Base-by-base conservation (phyloP, 2,888 invertebrate genomes). In the Thymelicus lineola region DNA sequence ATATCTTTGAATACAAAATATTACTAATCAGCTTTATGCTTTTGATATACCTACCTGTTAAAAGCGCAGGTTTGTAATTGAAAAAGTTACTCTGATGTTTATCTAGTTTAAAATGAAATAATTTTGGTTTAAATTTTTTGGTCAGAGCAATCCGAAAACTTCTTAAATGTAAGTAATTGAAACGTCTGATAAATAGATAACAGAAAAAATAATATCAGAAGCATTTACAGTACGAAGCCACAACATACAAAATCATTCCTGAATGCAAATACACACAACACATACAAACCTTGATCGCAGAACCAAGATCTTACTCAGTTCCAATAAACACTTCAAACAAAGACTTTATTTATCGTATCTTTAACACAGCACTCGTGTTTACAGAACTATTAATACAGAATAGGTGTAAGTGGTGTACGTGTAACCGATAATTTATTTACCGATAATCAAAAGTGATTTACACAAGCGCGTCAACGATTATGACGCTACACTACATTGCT, bases 251-350 rank as follows among this genome's bases (percentile, higher is more conserved):
- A 72, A 60, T 76, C 38, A 74, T 71, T 75, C 61, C 35, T 50
- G 46, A 53, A 76, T 50, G 48, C 57, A 63, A 72, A 73, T 74
- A 77, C 78, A 67, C 73, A 80, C 78, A 35, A 59, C 78, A 77
- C 74, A 78, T 80, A 79, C 77, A 79, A 81, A 79, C 82, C 80
- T 81, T 74, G 79, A 55, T 55, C 7, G 14, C 53, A 35, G 55
- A 35, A 55, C 55, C 66, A 71, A 70, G 79, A 80, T 80, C 80
- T 63, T 68, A 63, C 65, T 62, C 77, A 81, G 80, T 79, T 80
- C 65, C 74, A 76, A 82, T 82, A 83, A 83, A 79, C 84, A 82
- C 82, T 83, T 77, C 72, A 82, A 79, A 84, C 84, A 83, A 86
- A 79, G 82, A 70, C 74, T 78, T 76, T 79, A 79, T 81, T 80